Conservation (phyloP, 2,888 invertebrate species). For the Coleophora flavipennella region DNA sequence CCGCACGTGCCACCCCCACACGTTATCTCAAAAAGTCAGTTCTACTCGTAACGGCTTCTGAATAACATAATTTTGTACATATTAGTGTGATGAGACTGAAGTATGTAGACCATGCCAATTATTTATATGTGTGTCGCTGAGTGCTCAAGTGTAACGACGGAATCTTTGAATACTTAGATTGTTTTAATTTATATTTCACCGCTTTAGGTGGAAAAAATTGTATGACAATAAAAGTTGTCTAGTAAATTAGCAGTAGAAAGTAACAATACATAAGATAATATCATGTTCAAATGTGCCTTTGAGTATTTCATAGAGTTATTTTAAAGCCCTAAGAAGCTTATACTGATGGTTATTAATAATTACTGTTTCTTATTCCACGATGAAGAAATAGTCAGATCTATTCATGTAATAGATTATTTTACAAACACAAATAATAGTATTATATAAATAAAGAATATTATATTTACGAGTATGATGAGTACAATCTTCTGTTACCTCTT, state of each 20-base stretch:
- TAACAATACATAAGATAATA: too few relatives aligned
- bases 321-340: too few relatives aligned
- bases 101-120: slow-evolving; percentile 58
- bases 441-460: slow-evolving; percentile 25
- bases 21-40: slow-evolving; percentile 74
- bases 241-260: too few relatives aligned
- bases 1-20: slow-evolving; percentile 61
- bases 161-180: slow-evolving; percentile 4
- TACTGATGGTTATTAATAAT: too few relatives aligned
- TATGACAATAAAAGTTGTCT: too few relatives aligned
- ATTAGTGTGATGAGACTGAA: slow-evolving; percentile 72
- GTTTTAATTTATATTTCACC: background rate
- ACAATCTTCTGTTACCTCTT: slow-evolving; percentile 71
- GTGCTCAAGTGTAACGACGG: slow-evolving; percentile 39
- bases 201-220: too few relatives aligned
- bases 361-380: too few relatives aligned
- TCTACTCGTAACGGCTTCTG: slow-evolving; percentile 75
- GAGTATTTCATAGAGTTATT: too few relatives aligned
- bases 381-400: too few relatives aligned
- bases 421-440: slow-evolving; percentile 46
- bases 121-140: slow-evolving; percentile 46
- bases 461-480: slow-evolving; percentile 40
- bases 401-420: slow-evolving; percentile 21
- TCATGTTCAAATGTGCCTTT: too few relatives aligned
- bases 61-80: slow-evolving; percentile 64